A percentile compares a stretch with the other conserved stretches of the same genome.
phyloP scores from a whole-genome alignment of 2,113 vertebrate genomes.

The Megaptera novaeangliae region DNA sequence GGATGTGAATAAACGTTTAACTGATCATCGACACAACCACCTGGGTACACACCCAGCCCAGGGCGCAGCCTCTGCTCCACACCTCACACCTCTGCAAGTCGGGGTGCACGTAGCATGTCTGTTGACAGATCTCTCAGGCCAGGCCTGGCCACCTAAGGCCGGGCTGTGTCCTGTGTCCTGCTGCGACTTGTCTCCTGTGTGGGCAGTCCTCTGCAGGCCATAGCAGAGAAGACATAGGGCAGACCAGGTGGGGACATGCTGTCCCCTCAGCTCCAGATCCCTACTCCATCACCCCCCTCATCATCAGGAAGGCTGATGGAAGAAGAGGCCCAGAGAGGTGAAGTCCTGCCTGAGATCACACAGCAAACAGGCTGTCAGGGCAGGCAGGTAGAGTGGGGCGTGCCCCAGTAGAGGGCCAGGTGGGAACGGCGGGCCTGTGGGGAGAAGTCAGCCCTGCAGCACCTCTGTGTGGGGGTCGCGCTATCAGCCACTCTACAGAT shows the following conservation, averaged over 20 bases:
- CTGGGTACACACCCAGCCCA: background rate
- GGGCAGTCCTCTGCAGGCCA: background rate
- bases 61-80: background rate
- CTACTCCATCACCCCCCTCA: fast-evolving
- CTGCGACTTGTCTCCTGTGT: fast-evolving
- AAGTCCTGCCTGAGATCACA: background rate
- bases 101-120: fast-evolving
- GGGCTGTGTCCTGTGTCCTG: background rate
- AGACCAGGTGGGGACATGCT: background rate
- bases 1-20: background rate
- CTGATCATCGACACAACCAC: background rate
- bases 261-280: no score
- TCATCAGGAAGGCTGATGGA: background rate
- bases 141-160: no score
- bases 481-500: background rate
- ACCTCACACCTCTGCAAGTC: background rate
- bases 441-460: background rate
- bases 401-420: no score
- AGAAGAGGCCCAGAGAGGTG: background rate
- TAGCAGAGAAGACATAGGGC: background rate
- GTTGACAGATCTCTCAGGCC: fast-evolving
- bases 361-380: background rate
- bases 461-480: background rate
- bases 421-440: fast-evolving
- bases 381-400: fast-evolving